A percentile compares a stretch with the other conserved stretches of the same genome.
Evolutionary conservation across 53 echinoderm and acorn worm genomes (phyloP).

Genomic region (Echinometra lucunter): DNA sequence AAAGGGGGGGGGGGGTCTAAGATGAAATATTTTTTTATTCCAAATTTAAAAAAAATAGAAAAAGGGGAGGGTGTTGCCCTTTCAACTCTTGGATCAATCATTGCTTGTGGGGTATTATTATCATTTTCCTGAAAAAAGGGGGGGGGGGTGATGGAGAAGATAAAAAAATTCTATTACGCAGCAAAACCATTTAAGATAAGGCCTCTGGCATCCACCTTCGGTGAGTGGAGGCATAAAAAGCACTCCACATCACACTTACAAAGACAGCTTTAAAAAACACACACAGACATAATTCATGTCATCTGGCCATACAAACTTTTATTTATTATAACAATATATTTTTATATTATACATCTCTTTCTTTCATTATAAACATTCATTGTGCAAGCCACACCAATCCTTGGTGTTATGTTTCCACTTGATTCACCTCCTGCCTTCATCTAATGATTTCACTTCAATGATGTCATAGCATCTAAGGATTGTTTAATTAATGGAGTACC

Average conservation of each 20-base stretch:
- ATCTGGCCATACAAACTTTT: background rate
- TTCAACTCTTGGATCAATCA: too few relatives aligned
- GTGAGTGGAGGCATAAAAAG: too few relatives aligned
- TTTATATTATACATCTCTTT: background rate
- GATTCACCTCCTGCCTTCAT: background rate
- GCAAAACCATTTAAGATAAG: background rate
- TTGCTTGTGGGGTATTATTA: too few relatives aligned
- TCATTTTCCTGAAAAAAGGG: too few relatives aligned
- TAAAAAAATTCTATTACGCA: background rate
- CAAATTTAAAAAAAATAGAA: too few relatives aligned
- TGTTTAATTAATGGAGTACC: too few relatives aligned
- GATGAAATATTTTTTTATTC: too few relatives aligned
- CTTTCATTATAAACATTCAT: background rate
- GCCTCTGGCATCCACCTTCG: background rate
- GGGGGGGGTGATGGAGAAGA: background rate
- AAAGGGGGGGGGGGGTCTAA: too few relatives aligned
- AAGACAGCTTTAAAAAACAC: background rate
- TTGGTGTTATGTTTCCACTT: background rate
- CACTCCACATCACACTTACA: background rate
- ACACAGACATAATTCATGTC: background rate
- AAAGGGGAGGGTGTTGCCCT: too few relatives aligned
- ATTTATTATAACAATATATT: conserved; percentile 20
- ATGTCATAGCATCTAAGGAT: background rate
- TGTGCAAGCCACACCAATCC: background rate
- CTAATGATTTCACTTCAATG: background rate